Conservation (phyloP, 64 coral and sea anemone species). For the Dendronephthya gigantea region DNA sequence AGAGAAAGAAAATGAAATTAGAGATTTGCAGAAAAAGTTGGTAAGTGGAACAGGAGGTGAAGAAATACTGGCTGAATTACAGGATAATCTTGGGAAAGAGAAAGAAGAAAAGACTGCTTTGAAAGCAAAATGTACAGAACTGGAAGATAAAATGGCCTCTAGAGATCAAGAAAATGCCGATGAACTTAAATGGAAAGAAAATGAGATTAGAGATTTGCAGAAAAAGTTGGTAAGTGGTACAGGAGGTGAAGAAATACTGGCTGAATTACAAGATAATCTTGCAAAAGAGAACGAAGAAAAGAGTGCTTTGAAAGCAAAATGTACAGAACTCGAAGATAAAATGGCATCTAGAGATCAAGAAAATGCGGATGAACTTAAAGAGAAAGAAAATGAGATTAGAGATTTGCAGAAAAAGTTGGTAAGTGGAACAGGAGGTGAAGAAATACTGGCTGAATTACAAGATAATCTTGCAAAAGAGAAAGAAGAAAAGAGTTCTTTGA, state of each 20-base stretch:
- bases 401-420: neutral
- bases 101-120: neutral
- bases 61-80: neutral
- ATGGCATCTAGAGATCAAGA: neutral
- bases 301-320: neutral
- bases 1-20: neutral
- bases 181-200: neutral
- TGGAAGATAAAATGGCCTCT: neutral
- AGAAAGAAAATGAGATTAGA: neutral
- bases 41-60: neutral
- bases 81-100: neutral
- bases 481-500: neutral
- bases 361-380: neutral
- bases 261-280: neutral
- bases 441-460: neutral
- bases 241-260: neutral
- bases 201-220: neutral
- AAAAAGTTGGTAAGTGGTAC: neutral
- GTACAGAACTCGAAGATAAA: neutral
- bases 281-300: neutral
- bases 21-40: neutral
- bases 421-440: neutral
- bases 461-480: neutral
- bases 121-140: neutral
- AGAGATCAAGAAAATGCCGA: neutral